phyloP scores from a whole-genome alignment of 2,888 invertebrate species.

The Drosophila affinis region DNA sequence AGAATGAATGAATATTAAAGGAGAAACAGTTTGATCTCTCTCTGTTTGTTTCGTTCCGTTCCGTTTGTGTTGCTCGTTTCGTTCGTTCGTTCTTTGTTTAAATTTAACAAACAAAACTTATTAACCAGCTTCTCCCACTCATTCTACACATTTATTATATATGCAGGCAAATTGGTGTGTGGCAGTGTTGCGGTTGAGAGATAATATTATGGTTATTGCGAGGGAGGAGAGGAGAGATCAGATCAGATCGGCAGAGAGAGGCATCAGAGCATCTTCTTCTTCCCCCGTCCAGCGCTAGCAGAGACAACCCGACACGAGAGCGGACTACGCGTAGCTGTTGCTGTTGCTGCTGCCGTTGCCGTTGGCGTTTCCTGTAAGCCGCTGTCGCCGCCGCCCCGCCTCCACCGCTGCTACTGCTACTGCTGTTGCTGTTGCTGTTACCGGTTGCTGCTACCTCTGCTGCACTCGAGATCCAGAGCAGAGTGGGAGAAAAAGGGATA shows the following conservation, averaged over 20 bases:
- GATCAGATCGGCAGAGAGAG: slow-evolving; percentile 38
- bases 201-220: slow-evolving; percentile 47
- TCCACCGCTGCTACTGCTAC: slow-evolving; percentile 38
- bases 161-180: slow-evolving; percentile 77
- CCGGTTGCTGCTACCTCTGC: slow-evolving; percentile 11
- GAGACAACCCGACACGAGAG: slow-evolving; percentile 43
- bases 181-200: slow-evolving; percentile 69
- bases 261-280: slow-evolving; percentile 34
- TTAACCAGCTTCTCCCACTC: slow-evolving; percentile 74
- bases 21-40: neutral
- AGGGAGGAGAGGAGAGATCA: slow-evolving; percentile 39
- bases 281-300: slow-evolving; percentile 20
- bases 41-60: slow-evolving; percentile 34
- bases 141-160: slow-evolving; percentile 75
- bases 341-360: slow-evolving; percentile 31
- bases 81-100: slow-evolving; percentile 53
- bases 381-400: slow-evolving; percentile 34
- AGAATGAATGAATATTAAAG: slow-evolving; percentile 6
- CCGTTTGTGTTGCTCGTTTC: slow-evolving; percentile 33
- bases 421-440: slow-evolving; percentile 34
- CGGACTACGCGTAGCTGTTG: slow-evolving; percentile 63
- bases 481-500: neutral
- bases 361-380: slow-evolving; percentile 54
- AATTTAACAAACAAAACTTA: slow-evolving; percentile 50
- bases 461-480: slow-evolving; percentile 22